A percentile compares a stretch with the other conserved stretches of the same genome.
Conservation (phyloP, 2,888 invertebrate genomes). For the Diloba caeruleocephala region DNA sequence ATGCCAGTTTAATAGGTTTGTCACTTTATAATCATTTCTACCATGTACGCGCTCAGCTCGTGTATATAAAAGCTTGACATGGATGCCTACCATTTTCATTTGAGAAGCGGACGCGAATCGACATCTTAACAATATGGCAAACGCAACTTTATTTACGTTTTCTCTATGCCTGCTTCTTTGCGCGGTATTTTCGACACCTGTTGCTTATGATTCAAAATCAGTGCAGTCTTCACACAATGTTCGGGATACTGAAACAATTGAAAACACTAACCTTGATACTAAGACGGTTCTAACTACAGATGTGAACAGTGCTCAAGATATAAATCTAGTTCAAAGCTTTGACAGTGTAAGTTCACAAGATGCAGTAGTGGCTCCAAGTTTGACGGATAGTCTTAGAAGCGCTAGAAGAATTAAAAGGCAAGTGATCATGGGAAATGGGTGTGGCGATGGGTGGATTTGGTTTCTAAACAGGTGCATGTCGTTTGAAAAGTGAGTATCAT, state of each 20-base stretch:
- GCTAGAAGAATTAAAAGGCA: neutral
- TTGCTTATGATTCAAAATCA: slow-evolving; percentile 1
- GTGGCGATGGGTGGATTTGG: neutral
- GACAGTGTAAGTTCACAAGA: neutral
- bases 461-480: neutral
- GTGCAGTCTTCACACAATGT: neutral
- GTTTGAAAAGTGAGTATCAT: neutral
- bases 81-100: neutral
- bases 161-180: slow-evolving; percentile 13
- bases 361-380: neutral
- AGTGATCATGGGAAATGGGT: neutral
- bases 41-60: neutral
- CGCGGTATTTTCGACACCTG: slow-evolving; percentile 5
- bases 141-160: slow-evolving; percentile 1
- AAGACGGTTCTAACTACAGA: neutral
- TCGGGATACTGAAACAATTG: neutral
- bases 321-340: neutral
- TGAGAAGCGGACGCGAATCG: neutral
- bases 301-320: neutral
- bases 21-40: neutral
- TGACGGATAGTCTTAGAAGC: neutral
- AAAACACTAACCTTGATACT: slow-evolving; percentile 1
- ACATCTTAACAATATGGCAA: slow-evolving; percentile 22
- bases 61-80: slow-evolving; percentile 11
- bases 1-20: neutral